Evolutionary conservation across 2,888 invertebrate genomes (phyloP).

Genomic region (Venusia cambrica): DNA sequence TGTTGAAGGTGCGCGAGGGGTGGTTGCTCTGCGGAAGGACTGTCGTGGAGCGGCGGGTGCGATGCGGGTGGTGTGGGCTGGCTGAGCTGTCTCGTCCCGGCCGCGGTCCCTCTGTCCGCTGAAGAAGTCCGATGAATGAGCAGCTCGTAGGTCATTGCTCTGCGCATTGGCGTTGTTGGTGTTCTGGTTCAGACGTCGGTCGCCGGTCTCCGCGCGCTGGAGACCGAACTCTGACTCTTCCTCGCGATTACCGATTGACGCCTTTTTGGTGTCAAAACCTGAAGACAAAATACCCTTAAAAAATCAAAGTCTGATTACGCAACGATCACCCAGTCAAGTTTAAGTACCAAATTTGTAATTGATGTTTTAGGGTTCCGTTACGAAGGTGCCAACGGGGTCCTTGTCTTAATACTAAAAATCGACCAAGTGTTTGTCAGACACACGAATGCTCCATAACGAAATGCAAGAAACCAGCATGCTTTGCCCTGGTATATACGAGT

Average conservation of each 20-base stretch:
- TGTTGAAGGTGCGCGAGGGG: conserved; percentile 56
- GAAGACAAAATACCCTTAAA: conserved; percentile 18
- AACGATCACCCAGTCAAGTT: too few species aligned
- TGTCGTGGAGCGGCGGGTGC: conserved; percentile 47
- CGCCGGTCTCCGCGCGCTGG: conserved; percentile 86
- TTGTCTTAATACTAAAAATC: too few species aligned
- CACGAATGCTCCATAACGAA: too few species aligned
- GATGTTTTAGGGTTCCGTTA: too few species aligned
- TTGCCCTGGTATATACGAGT: too few species aligned
- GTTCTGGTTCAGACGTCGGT: conserved; percentile 61
- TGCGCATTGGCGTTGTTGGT: conserved; percentile 47
- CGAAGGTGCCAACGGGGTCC: too few species aligned
- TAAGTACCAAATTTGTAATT: too few species aligned
- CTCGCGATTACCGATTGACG: conserved; percentile 73
- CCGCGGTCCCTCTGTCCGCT: conserved; percentile 77
- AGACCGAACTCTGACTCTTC: conserved; percentile 87
- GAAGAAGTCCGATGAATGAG: conserved; percentile 89
- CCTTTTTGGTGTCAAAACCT: conserved; percentile 85
- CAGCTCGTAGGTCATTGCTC: conserved; percentile 84
- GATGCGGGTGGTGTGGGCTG: conserved; percentile 36
- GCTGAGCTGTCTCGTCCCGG: conserved; percentile 54
- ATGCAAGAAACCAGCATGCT: too few species aligned
- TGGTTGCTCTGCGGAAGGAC: conserved; percentile 62
- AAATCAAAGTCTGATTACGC: too few species aligned
- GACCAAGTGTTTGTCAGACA: too few species aligned